phyloP scores from a whole-genome alignment of 1,140 invertebrate species.

The Charaxes varanes region DNA sequence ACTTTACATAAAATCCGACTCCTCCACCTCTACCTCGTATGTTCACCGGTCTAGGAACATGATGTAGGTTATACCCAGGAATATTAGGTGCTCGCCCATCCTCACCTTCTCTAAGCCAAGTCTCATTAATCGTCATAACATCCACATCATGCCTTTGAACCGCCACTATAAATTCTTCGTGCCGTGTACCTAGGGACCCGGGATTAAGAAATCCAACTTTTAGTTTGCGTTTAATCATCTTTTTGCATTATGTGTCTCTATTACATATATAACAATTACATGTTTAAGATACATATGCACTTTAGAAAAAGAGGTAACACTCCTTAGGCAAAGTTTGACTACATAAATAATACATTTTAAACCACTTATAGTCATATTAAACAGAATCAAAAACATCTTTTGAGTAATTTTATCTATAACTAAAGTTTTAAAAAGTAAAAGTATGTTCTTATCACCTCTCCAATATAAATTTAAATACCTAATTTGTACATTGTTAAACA shows the following conservation, averaged over 20 bases:
- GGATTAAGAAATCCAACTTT: slow-evolving; percentile 23
- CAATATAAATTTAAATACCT: too few species aligned
- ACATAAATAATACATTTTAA: too few species aligned
- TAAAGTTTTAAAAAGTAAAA: too few species aligned
- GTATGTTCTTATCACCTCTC: too few species aligned
- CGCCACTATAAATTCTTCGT: slow-evolving; percentile 21
- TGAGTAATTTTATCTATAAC: too few species aligned
- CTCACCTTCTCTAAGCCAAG: slow-evolving; percentile 20
- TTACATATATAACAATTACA: too few species aligned
- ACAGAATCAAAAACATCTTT: too few species aligned
- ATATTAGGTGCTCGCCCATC: slow-evolving; percentile 16
- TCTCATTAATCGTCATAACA: slow-evolving; percentile 24
- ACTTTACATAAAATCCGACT: not conserved
- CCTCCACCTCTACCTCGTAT: slow-evolving; percentile 1
- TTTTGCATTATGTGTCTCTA: too few species aligned
- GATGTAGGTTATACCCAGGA: slow-evolving; percentile 12
- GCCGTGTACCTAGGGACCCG: slow-evolving; percentile 17
- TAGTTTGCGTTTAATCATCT: slow-evolving; percentile 3
- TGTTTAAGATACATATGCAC: too few species aligned
- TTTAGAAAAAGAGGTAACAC: not conserved
- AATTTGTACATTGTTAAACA: too few species aligned
- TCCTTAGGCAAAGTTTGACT: too few species aligned
- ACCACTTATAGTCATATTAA: too few species aligned
- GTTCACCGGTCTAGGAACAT: slow-evolving; percentile 5
- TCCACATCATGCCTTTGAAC: slow-evolving; percentile 9